phyloP scores from a whole-genome alignment of 1,140 invertebrate species.

The Cotesia typhae region DNA sequence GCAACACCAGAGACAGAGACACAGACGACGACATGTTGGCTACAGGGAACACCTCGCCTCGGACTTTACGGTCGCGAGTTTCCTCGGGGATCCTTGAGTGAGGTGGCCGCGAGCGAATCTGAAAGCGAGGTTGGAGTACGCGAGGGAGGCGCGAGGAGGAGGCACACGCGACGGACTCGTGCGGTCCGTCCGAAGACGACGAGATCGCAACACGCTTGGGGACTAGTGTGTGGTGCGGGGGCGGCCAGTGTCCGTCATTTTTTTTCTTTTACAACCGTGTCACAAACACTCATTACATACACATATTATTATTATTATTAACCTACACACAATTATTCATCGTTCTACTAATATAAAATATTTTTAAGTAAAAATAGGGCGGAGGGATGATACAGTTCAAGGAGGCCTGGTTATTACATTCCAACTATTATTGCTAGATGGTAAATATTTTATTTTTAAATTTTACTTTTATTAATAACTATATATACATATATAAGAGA shows the following conservation, averaged over 20 bases:
- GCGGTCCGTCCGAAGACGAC: constrained; percentile 4
- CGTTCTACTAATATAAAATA: too few relatives aligned
- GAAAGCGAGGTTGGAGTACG: constrained; percentile 33
- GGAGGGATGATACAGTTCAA: too few relatives aligned
- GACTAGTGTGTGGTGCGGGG: constrained; percentile 29
- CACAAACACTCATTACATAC: too few relatives aligned
- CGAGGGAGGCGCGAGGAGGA: constrained; percentile 29
- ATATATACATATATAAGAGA: too few relatives aligned
- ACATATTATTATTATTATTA: too few relatives aligned
- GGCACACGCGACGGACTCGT: constrained; percentile 25
- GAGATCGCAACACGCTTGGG: constrained; percentile 31
- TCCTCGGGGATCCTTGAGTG: constrained; percentile 54
- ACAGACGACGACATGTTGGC: constrained; percentile 64
- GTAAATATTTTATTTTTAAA: too few relatives aligned
- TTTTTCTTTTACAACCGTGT: constrained; percentile 25
- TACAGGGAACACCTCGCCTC: constrained; percentile 57
- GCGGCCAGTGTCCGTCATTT: constrained; percentile 37
- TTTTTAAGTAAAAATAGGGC: too few relatives aligned
- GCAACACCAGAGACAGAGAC: too few relatives aligned
- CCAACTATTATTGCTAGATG: too few relatives aligned
- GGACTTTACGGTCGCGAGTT: constrained; percentile 57
- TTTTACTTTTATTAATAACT: too few relatives aligned
- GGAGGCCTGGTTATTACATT: too few relatives aligned
- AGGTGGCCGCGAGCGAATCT: constrained; percentile 39
- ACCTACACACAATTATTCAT: too few relatives aligned